Conservation (phyloP, 2,797 vertebrate genomes). For the Apogon hyalosoma region DNA sequence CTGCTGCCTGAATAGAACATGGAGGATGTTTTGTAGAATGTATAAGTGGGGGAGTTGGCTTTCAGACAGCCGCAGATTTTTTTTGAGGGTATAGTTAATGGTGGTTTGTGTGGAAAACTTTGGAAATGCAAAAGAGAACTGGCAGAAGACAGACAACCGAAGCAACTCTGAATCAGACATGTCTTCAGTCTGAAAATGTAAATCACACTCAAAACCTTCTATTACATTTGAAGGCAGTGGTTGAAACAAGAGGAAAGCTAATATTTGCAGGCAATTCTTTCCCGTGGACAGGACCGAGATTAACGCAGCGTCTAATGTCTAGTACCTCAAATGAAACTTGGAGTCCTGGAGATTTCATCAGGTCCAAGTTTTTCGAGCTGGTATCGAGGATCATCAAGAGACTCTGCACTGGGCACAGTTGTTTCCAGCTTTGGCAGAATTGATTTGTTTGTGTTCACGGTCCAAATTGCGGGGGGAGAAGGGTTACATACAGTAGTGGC, state of each 20-base stretch:
- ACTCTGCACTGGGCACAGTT: constrained; percentile 28
- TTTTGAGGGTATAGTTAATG: constrained; percentile 20
- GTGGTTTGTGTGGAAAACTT: constrained; percentile 1
- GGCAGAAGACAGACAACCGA: constrained; percentile 26
- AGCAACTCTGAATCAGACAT: constrained; percentile 32
- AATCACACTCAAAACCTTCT: constrained; percentile 18
- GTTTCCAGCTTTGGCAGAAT: constrained; percentile 43
- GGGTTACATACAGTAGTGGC: constrained; percentile 26
- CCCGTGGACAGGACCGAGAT: constrained; percentile 6
- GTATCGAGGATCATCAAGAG: constrained; percentile 31
- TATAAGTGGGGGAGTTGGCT: constrained; percentile 21
- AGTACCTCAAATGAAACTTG: constrained; percentile 22
- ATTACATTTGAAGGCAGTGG: constrained; percentile 9
- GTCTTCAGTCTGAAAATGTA: constrained; percentile 21
- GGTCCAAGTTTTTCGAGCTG: constrained; percentile 15
- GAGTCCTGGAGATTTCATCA: constrained; percentile 26
- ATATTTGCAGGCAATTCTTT: constrained; percentile 28
- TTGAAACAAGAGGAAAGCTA: constrained; percentile 26
- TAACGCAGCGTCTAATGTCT: constrained; percentile 8
- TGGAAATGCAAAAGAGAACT: constrained; percentile 19
- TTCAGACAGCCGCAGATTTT: constrained; percentile 17
- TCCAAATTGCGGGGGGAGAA: constrained; percentile 26
- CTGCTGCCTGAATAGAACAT: constrained; percentile 35
- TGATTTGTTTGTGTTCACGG: constrained; percentile 41
- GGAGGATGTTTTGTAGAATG: not conserved